Conservation (phyloP, 2,113 vertebrate genomes). For the Gallinago paraguaiae region DNA sequence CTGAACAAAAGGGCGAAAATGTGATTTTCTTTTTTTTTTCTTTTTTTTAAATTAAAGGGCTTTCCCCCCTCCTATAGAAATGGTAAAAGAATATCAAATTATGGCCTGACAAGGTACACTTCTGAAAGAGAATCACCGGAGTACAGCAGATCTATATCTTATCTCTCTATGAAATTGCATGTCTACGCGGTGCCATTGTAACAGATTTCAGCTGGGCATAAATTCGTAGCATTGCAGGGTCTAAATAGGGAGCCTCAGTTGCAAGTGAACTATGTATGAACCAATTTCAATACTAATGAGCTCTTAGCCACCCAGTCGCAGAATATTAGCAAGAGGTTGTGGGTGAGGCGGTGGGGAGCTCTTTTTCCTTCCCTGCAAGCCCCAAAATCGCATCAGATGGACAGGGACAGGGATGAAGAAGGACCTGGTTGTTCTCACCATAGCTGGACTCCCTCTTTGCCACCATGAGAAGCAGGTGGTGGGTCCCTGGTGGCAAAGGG, state of each 20-base stretch:
- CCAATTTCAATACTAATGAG: conserved; percentile 51
- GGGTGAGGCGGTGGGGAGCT: not conserved
- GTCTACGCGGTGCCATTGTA: not conserved
- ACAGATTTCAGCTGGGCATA: conserved; percentile 14
- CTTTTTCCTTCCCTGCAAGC: not conserved
- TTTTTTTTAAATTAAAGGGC: conserved; percentile 40
- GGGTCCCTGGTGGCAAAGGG: not conserved
- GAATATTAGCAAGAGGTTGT: not conserved
- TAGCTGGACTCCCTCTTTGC: not conserved
- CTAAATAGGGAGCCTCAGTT: conserved; percentile 35
- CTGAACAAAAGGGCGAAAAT: conserved; percentile 43
- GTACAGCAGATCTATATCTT: conserved; percentile 70
- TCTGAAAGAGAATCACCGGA: conserved; percentile 51
- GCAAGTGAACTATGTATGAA: not conserved
- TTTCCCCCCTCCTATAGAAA: not conserved
- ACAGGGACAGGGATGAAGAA: not conserved
- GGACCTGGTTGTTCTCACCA: fast-evolving
- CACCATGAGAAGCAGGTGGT: not conserved
- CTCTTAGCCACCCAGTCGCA: not conserved
- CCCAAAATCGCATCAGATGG: not conserved
- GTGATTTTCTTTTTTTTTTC: not conserved
- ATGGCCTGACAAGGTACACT: conserved; percentile 55
- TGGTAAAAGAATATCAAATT: conserved; percentile 63
- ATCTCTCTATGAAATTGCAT: conserved; percentile 64
- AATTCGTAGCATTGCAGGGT: not conserved